Evolutionary conservation across 2,888 invertebrate genomes (phyloP), one percentile per base, ranked within the genome.

Genomic region (Tenthredo scrophulariae): DNA sequence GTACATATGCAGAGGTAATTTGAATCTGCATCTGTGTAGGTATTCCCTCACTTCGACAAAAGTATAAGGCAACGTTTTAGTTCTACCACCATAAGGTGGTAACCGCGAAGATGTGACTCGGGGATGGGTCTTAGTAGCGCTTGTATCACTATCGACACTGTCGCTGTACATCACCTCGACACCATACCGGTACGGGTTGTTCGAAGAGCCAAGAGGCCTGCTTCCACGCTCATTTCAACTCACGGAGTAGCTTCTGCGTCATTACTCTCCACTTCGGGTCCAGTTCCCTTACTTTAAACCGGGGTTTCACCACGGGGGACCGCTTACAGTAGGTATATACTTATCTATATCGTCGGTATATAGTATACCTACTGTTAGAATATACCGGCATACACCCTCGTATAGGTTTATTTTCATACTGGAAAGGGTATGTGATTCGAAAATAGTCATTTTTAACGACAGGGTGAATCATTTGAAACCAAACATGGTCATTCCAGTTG

Each of bases 101-200:
- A 4, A 77, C 50, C 37, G 58, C 50, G 84, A 65, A 33, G 84
- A 65, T 29, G 67, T 67, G 70, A 37, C 33, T 22, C 18, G 77
- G 88, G 87, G 87, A 87, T 89, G 90, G 89, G 91, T 91, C 91
- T 92, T 93, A 92, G 93, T 93, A 93, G 93, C 93, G 91, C 91
- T 93, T 93, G 93, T 92, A 92, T 92, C 93, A 92, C 92, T 93
- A 93, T 93, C 93, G 92, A 92, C 90, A 90, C 93, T 93, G 93
- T 93, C 93, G 92, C 92, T 92, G 93, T 93, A 93, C 93, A 93
- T 93, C 93, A 93, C 92, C 91, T 91, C 91, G 92, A 93, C 92
- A 92, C 92, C 92, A 91, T 92, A 29, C 58, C 37, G 80, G 80
- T 80, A 62, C 67, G 67, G 46, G 65, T 70, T 83, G 43, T 70